Evolutionary conservation across 2,888 invertebrate genomes (phyloP), one percentile per base, ranked within the genome.

Genomic region (Lycia hirtaria): DNA sequence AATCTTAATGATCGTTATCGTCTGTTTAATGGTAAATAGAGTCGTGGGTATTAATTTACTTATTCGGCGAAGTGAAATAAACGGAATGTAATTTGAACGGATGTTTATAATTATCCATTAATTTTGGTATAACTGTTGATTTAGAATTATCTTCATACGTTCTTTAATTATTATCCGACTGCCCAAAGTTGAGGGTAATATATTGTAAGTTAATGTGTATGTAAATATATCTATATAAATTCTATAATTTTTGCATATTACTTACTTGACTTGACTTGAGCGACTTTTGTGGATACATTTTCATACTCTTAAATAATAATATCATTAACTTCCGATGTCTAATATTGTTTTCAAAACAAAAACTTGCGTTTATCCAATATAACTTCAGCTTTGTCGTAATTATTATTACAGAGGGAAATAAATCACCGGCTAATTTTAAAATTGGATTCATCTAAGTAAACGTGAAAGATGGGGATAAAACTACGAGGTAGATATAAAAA

Each of bases 401-500:
- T 58, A 15, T 54, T 63, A 60, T 64, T 61, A 60, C 57, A 56
- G 53, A 45, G 28, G 12, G 1, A 10, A 35, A 58, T 81, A 81
- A 80, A 81, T 81, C 78, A 79, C 75, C 60, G 57, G 70, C 81
- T 83, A 85, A 86, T 85, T 88, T 85, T 85, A 85, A 85, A 82
- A 77, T 83, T 81, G 76, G 78, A 81, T 72, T 83, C 89, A 88
- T 87, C 86, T 90, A 87, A 83, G 84, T 87, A 89, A 89, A 91
- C 85, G 87, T 73, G 68, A 74, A 72, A 73, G 72, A 78, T 80
- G 74, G 65, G 60, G 28, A 43, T 43, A 63, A 52, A 57, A 56
- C 56, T 55, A 60, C 49, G 54, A 56, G 47, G 70, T 69, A 73
- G 80, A 12, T 17, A 84, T 85, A 77, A 83, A 88, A 90, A 90